Base-by-base conservation (phyloP, 2,888 invertebrate genomes). In the Harmothoe impar region DNA sequence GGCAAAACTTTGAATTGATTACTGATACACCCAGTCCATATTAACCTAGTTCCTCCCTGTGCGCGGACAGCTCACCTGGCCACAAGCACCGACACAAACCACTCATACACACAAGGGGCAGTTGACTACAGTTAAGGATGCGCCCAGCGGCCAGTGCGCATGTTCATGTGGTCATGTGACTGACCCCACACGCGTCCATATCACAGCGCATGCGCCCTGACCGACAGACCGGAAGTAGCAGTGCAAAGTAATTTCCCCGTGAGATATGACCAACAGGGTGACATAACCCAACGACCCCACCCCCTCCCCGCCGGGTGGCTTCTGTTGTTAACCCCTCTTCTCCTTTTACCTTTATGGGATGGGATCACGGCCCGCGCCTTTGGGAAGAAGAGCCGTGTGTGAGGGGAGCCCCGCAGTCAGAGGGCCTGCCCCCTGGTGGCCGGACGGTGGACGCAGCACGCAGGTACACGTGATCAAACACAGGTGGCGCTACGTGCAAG, bases 201-300 rank as follows among this genome's bases (percentile, higher is more conserved):
- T 77, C 33, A 81, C 35, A n/a, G 43, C 81, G n/a, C 43, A 33
- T 81, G 81, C 81, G 35, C 43, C 43, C 0, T 35, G 81, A 81
- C 81, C 81, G 5, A 5, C 0, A 35, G 33, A 17, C 35, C 81
- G 81, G 81, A 81, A 35, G 81, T 81, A 23, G 33, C 5, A 43
- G 81, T 81, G 81, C 81, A 43, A 43, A 81, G 81, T 81, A 81
- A 81, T 81, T 81, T 43, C 20, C 15, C 31, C 17, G 23, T 17
- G 35, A 33, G 81, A 43, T 35, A 25, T 33, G 35, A 17, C 20
- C 35, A 81, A 43, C 15, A 43, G 35, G 20, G 43, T 81, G 81
- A 81, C 81, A 81, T 81, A 81, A 43, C 81, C 81, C 43, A 5
- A 12, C 35, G 81, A 33, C 81, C 43, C 23, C 5, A 12, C 81